Evolutionary conservation across 2,888 invertebrate species (phyloP), one percentile per base, ranked within the genome.

Genomic region (Sarcophaga variegata): DNA sequence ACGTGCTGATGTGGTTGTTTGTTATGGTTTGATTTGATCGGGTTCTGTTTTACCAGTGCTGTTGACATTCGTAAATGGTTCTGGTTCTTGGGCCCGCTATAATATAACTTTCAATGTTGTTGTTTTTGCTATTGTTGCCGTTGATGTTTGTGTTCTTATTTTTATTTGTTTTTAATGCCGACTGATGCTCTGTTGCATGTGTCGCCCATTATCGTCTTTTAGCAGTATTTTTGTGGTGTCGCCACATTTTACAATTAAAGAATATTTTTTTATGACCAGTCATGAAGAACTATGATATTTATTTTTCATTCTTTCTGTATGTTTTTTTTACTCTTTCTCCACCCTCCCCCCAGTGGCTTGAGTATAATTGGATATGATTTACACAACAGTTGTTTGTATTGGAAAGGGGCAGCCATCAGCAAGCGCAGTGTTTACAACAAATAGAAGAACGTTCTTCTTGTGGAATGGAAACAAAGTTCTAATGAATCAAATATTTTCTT

Each of bases 221-320:
- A 54, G 69, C 81, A 82, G 63, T 63, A 62, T 72, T 67, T 84
- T 69, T 75, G 70, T 70, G 70, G 78, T 77, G 86, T 79, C 88
- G 85, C 86, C 89, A 84, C 88, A 89, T 86, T 88, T 88, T 87
- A 86, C 88, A 89, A 89, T 88, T 88, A 88, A 88, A 87, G 81
- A 76, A 64, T 22, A 72, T 62, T 69, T 83, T 87, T 83, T 78
- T 82, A 85, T 82, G 72, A 67, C 75, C 79, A 76, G 76, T 67
- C 79, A 86, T 82, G 71, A 78, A 82, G 71, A 49, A 70, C 22
- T 27, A 59, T 75, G 14, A 17, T 69, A 49, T 47, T 66, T 20
- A 27, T 20, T 62, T 22, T 54, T 25, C 1, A 47, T 37, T 62
- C 47, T 14, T 22, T 14, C 22, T 62, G 11, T 37, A 47, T 59